Conservation (phyloP, 2,888 invertebrate genomes). For the Lepidocyrtinus sp. region DNA sequence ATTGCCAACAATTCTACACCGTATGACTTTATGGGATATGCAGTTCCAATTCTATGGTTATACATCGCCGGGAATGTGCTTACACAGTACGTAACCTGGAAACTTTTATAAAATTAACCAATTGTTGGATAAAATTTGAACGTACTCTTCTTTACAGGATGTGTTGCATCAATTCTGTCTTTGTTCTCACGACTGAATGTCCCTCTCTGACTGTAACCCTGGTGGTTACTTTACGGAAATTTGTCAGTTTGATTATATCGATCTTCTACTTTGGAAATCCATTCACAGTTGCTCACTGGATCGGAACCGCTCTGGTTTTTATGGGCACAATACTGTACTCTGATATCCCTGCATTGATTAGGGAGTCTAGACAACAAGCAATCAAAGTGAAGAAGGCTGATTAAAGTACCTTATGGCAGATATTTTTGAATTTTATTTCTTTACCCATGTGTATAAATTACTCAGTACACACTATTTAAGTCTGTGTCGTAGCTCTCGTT, state of each 20-base stretch:
- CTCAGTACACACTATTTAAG: too few relatives aligned
- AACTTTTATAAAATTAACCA: not conserved
- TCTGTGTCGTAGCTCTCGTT: too few relatives aligned
- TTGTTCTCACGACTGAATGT: conserved; percentile 93
- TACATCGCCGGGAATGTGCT: conserved; percentile 87
- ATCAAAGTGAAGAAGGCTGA: conserved; percentile 62
- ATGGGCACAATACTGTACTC: conserved; percentile 94
- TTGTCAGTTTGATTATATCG: conserved; percentile 94
- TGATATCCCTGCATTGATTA: conserved; percentile 74
- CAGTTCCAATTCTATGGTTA: conserved; percentile 82
- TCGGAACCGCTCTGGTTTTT: conserved; percentile 92
- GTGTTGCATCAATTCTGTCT: conserved; percentile 95
- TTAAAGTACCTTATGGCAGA: too few relatives aligned
- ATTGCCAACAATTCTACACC: conserved; percentile 80
- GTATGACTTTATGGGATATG: conserved; percentile 75
- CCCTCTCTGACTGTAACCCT: conserved; percentile 94
- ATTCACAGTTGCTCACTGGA: conserved; percentile 92
- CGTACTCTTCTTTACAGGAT: conserved; percentile 75
- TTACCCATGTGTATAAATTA: too few relatives aligned
- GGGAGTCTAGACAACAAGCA: conserved; percentile 52
- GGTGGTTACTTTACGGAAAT: conserved; percentile 96
- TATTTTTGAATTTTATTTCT: too few relatives aligned
- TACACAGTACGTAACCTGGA: conserved; percentile 80
- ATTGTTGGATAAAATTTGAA: not conserved
- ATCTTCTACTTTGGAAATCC: conserved; percentile 95